Percentiles rank a stretch among this genome's conserved stretches.
These are phyloP conservation scores for Arbacia lixula DNA, from an alignment of 53 echinoderm and acorn worm genomes.

Conservation along the genomic window DNA sequence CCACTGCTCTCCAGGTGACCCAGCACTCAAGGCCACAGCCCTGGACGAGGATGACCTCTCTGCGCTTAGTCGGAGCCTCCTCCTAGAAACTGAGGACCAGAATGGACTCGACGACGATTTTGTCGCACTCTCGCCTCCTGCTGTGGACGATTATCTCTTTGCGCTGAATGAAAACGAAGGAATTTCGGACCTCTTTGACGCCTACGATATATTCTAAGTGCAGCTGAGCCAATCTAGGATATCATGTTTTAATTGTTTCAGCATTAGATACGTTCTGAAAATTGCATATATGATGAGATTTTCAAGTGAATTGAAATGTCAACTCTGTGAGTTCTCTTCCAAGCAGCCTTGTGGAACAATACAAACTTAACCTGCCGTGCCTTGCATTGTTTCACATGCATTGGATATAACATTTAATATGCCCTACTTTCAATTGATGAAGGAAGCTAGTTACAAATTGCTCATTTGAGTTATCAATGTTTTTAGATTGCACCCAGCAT, in stretches of 20 bases:
- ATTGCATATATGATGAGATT: background rate
- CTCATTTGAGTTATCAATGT: too few species aligned
- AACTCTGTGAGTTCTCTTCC: too few species aligned
- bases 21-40: conserved; percentile 81
- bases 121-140: conserved; percentile 93
- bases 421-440: too few species aligned
- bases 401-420: too few species aligned
- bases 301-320: too few species aligned
- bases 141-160: conserved; percentile 95
- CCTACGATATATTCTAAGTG: conserved; percentile 78
- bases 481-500: too few species aligned
- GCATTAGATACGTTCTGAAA: conserved; percentile 8
- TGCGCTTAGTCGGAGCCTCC: conserved; percentile 74
- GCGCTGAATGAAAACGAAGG: conserved; percentile 88
- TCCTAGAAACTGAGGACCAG: conserved; percentile 95
- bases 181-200: conserved; percentile 92
- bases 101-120: conserved; percentile 87
- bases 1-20: conserved; percentile 72
- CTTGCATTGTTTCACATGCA: too few species aligned
- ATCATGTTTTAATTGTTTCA: conserved; percentile 34
- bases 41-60: conserved; percentile 95
- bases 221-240: background rate
- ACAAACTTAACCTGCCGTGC: too few species aligned
- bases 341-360: too few species aligned
- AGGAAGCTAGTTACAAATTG: too few species aligned